phyloP scores from a whole-genome alignment of 2,113 vertebrate genomes.

The Anthoscopus minutus region DNA sequence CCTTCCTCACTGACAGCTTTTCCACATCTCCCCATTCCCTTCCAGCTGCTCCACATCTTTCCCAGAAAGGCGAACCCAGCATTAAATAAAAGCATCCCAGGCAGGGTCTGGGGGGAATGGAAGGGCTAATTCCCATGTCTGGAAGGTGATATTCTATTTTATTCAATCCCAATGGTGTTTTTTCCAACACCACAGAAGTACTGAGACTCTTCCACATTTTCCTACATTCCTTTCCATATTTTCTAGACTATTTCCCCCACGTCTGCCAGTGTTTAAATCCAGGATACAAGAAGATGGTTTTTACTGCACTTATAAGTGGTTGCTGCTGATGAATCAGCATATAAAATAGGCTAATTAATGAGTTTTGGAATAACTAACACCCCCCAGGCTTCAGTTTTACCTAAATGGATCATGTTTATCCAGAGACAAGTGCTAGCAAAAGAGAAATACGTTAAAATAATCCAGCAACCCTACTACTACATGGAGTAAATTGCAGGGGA shows the following conservation, averaged over 20 bases:
- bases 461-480: neutral
- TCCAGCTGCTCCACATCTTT: neutral
- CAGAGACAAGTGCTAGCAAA: neutral
- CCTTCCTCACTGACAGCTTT: neutral
- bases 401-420: neutral
- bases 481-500: neutral
- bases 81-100: neutral
- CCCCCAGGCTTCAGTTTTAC: neutral
- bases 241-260: neutral
- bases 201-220: neutral
- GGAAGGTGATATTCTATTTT: neutral
- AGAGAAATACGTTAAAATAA: neutral
- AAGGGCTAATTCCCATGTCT: neutral
- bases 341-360: neutral
- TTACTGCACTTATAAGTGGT: neutral
- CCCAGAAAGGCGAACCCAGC: neutral
- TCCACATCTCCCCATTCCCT: neutral
- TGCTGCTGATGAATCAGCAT: slow-evolving; percentile 10
- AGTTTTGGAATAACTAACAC: neutral
- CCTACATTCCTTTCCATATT: neutral
- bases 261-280: neutral
- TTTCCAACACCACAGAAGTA: neutral
- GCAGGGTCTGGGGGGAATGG: neutral
- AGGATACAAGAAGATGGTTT: neutral
- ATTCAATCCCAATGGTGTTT: neutral